Percentiles rank a stretch among this genome's conserved stretches.
phyloP scores from a whole-genome alignment of 2,888 invertebrate genomes.

The Agonopterix subpropinquella region DNA sequence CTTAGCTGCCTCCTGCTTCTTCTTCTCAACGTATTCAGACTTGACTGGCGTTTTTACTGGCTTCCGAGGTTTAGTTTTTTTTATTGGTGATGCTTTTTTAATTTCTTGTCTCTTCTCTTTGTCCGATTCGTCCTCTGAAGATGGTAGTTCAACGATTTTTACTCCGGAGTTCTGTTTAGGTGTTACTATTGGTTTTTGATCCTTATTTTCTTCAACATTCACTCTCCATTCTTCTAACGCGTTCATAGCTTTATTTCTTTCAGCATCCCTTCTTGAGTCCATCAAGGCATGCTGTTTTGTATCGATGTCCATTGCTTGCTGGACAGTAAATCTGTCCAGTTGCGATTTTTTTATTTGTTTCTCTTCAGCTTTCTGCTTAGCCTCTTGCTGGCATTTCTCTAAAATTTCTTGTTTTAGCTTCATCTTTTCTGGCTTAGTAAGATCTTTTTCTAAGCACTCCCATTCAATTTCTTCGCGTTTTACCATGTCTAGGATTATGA shows the following conservation, averaged over 20 bases:
- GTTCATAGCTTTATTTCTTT: conserved; percentile 78
- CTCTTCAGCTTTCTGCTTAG: conserved; percentile 71
- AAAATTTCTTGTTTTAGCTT: conserved; percentile 74
- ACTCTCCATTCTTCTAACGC: conserved; percentile 79
- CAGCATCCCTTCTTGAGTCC: conserved; percentile 76
- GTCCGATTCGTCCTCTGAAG: conserved; percentile 6
- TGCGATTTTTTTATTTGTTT: conserved; percentile 67
- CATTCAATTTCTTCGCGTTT: conserved; percentile 76
- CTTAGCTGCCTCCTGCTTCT: conserved; percentile 44
- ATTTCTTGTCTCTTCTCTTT: conserved; percentile 9
- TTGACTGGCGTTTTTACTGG: conserved; percentile 33
- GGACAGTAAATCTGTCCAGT: conserved; percentile 72
- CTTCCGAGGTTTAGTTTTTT: conserved; percentile 10
- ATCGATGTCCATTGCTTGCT: conserved; percentile 67
- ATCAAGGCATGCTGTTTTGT: conserved; percentile 75
- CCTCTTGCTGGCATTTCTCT: conserved; percentile 71
- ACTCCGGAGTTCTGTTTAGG: conserved; percentile 4
- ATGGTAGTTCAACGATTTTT: conserved; percentile 10
- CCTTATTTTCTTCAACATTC: conserved; percentile 16
- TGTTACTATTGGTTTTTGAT: conserved; percentile 3
- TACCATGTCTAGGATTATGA: conserved; percentile 79
- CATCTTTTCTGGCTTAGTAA: conserved; percentile 75
- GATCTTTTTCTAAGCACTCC: conserved; percentile 72
- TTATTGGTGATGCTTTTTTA: conserved; percentile 18
- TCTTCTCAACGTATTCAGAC: conserved; percentile 53